A percentile compares a stretch with the other conserved stretches of the same genome.
Evolutionary conservation across 2,797 vertebrate species (phyloP).

Genomic region (Pseudochaenichthys georgianus): DNA sequence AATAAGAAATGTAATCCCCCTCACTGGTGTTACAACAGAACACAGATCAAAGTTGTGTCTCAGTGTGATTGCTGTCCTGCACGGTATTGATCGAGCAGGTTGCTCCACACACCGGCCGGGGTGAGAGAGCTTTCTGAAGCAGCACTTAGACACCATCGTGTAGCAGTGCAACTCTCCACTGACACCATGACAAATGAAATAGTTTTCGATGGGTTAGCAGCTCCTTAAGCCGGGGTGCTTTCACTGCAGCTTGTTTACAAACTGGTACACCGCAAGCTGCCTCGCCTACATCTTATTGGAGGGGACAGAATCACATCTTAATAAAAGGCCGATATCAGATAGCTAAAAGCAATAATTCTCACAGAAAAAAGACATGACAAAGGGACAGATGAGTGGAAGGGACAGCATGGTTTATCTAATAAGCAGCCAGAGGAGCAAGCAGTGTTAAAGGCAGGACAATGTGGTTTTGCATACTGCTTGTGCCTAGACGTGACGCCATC

Average conservation of each 20-base stretch:
- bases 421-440: conserved; percentile 33
- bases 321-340: conserved; percentile 49
- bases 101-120: background rate
- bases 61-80: background rate
- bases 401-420: conserved; percentile 22
- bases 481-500: conserved; percentile 9
- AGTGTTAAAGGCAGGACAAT: conserved; percentile 24
- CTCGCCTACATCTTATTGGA: conserved; percentile 22
- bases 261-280: conserved; percentile 28
- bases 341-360: conserved; percentile 48
- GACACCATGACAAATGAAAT: conserved; percentile 62
- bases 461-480: conserved; percentile 21
- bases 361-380: conserved; percentile 17
- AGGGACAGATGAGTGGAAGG: conserved; percentile 18
- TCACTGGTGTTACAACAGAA: too few relatives aligned
- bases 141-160: conserved; percentile 31
- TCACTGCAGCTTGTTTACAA: conserved; percentile 42
- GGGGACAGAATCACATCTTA: conserved; percentile 43
- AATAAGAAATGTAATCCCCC: background rate
- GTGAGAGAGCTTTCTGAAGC: conserved; percentile 22
- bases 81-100: conserved; percentile 27
- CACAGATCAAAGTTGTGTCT: too few relatives aligned
- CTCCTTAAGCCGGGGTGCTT: conserved; percentile 42
- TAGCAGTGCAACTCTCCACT: conserved; percentile 42
- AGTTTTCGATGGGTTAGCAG: conserved; percentile 61